Evolutionary conservation across 53 echinoderm and acorn worm species (phyloP), one percentile per base, ranked within the genome.

Genomic region (Apostichopus leukothele): DNA sequence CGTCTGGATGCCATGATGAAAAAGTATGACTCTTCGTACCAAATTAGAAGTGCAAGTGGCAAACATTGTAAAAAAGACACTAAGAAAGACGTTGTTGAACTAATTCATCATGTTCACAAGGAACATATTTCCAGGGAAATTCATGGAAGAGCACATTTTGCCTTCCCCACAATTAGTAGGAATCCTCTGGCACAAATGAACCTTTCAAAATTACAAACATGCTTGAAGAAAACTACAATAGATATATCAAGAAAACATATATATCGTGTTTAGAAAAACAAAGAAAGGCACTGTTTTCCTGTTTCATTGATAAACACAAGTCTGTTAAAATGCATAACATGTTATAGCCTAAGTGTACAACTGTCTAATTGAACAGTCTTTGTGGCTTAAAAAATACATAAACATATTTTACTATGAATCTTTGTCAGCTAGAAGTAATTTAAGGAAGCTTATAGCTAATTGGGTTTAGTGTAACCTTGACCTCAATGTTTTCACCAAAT

Each of bases 61-160:
- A 92, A 55, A 71, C 90, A 92, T 76, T 51, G 10, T 19, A 78
- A 74, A 57, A 79, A 86, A 61, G 89, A 89, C 83, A 78, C 55
- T 4, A 89, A 19, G 53, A 16, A 79, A 76, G 88, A 84, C 81
- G 75, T 91, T 9, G 7, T 74, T 60, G 83, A 83, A 57, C 76
- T 91, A 13, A 83, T 83, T 52, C 76, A 84, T 7, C 76, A 88
- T 67, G 26, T 89, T 53, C 91, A 89, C n/a, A 89, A 91, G 74
- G 89, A 89, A 26, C 73, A 85, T 50, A 75, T 91, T 67, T 89
- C 84, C 77, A 89, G 84, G 71, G 25, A 83, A n/a, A 75, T 60
- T 13, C 83, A 75, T 83, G 83, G 83, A 50, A 85, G 89, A 53
- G 60, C 59, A 71, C 88, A 88, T 76, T 76, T 75, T 53, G 88